A percentile compares a stretch with the other conserved stretches of the same genome.
These are phyloP conservation scores for Caenorhabditis sulstoni DNA, from an alignment of 2,888 invertebrate species.

Conservation along the genomic window DNA sequence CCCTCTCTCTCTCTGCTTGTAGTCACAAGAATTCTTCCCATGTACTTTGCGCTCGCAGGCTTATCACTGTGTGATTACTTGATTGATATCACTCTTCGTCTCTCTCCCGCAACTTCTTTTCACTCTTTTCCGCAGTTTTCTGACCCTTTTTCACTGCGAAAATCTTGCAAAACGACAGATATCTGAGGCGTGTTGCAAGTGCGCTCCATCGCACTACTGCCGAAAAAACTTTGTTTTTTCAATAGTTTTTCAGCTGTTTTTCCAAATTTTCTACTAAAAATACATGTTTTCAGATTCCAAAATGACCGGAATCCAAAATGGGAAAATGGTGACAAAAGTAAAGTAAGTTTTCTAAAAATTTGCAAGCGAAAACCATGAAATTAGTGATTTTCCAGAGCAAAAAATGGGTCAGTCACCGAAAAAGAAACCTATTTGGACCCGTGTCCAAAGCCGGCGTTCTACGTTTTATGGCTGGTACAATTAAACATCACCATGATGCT, in stretches of 20 bases:
- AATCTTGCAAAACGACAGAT: conserved; percentile 4
- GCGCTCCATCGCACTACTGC: conserved; percentile 34
- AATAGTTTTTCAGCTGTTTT: conserved; percentile 5
- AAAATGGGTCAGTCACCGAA: conserved; percentile 23
- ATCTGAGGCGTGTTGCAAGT: conserved; percentile 9
- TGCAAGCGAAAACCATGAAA: not conserved
- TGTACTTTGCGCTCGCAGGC: conserved; percentile 46
- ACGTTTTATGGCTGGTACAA: conserved; percentile 61
- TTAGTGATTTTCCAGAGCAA: conserved; percentile 1
- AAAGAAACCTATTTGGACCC: conserved; percentile 29
- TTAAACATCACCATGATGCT: conserved; percentile 66
- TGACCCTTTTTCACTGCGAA: conserved; percentile 35
- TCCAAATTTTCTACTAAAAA: not conserved
- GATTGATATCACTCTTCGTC: conserved; percentile 40
- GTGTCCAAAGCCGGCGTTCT: conserved; percentile 58
- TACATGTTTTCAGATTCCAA: conserved; percentile 26
- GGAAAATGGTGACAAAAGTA: conserved; percentile 34
- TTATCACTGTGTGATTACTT: conserved; percentile 31
- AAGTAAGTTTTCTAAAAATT: conserved; percentile 8
- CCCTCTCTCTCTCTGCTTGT: conserved; percentile 22
- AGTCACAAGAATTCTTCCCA: conserved; percentile 30
- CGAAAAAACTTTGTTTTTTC: no score
- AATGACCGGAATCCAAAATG: conserved; percentile 55
- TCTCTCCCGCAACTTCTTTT: not conserved
- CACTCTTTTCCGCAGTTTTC: conserved; percentile 7